Evolutionary conservation across 2,113 vertebrate genomes (phyloP).

Genomic region (Pteronura brasiliensis): DNA sequence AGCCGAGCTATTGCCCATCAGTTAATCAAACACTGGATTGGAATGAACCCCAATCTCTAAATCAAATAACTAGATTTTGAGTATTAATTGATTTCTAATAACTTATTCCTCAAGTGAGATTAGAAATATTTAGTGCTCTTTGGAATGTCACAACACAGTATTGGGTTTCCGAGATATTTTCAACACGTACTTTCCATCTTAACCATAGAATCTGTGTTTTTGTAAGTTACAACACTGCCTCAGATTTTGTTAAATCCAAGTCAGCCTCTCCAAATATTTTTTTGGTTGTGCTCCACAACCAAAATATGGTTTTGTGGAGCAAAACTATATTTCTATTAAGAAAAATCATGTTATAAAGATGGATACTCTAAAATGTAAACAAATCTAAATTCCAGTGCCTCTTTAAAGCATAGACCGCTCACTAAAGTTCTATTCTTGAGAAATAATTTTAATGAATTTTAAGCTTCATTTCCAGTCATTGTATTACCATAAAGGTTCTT

Average conservation of each 20-base stretch:
- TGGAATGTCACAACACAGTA: neutral
- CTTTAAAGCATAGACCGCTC: neutral
- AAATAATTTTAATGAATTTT: conserved; percentile 9
- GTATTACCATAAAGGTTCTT: neutral
- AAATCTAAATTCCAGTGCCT: neutral
- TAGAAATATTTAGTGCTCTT: conserved; percentile 12
- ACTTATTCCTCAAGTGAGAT: conserved; percentile 21
- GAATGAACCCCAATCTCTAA: conserved; percentile 91
- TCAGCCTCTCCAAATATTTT: neutral
- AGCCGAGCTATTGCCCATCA: conserved; percentile 92
- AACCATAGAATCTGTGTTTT: conserved; percentile 20
- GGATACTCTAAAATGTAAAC: neutral
- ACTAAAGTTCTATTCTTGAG: neutral
- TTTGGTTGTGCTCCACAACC: neutral
- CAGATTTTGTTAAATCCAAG: conserved; percentile 3
- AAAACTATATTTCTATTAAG: conserved; percentile 31
- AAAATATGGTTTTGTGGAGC: neutral
- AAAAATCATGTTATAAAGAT: neutral
- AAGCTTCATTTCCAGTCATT: neutral
- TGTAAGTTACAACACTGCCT: neutral
- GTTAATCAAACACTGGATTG: conserved; percentile 93
- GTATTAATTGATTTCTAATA: conserved; percentile 28
- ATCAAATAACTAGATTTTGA: conserved; percentile 40
- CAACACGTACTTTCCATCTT: conserved; percentile 1
- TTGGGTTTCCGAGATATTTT: neutral